Base-by-base conservation (phyloP, 2,113 vertebrate species). In the Oreochromis aureus region DNA sequence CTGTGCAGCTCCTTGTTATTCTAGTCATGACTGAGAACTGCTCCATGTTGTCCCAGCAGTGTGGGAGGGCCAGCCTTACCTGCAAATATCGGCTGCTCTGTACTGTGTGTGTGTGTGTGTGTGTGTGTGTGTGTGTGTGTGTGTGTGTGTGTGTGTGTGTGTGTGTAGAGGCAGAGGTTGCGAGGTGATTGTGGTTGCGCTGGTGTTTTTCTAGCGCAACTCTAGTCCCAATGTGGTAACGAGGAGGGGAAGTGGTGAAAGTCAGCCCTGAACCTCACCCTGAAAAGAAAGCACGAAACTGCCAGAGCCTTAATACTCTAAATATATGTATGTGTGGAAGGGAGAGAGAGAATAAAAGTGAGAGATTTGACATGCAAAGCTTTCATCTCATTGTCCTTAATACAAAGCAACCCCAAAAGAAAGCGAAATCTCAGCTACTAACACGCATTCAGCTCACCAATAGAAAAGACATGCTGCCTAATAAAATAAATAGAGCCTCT, bases 1-100 rank as follows among this genome's bases (percentile, higher is more conserved):
- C 80, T 91, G 84, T 91, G 81, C 91, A 91, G 89, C 85, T 92
- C 89, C 92, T 95, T 94, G 93, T 95, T 95, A 94, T 95, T 95
- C 92, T 89, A 92, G 93, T 94, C 94, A 94, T 93, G 92, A 92
- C 85, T 90, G 93, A 90, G 91, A 89, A 83, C 89, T 22, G 86
- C 63, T 91, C 89, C 83, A 55, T 91, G 89, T 93, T 91, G 90
- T 94, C 92, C 93, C 93, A 90, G 90, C 91, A 92, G 87, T 92
- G 93, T 93, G 93, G 94, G 93, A 94, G 92, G 91, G 93, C 89
- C 83, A 32, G 86, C 81, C 88, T 12, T 93, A 93, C 93, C 94
- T 95, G 94, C 87, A 88, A 80, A 89, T 53, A 89, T 84, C 22
- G 53, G 55, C 61, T 41, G 48, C 59, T 71, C 53, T 83, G 66